Evolutionary conservation across 2,113 vertebrate genomes (phyloP).

Genomic region (Catharus fuscescens): DNA sequence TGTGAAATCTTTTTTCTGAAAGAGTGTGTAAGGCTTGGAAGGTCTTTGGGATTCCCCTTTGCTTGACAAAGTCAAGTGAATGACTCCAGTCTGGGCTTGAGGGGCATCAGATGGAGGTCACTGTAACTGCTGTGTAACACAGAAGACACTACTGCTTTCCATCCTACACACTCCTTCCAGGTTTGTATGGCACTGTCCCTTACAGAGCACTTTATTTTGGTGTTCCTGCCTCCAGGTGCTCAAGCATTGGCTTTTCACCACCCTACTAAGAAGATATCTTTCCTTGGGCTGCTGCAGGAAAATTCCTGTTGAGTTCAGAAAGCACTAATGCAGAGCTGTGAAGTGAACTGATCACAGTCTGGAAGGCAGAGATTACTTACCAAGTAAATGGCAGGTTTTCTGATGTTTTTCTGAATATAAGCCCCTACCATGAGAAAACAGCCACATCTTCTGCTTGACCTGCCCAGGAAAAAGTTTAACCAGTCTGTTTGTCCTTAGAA

Average conservation of each 20-base stretch:
- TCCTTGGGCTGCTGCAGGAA: background rate
- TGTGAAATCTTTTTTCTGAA: background rate
- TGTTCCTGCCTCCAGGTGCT: background rate
- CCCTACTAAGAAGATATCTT: background rate
- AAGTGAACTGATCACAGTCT: background rate
- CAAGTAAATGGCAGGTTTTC: background rate
- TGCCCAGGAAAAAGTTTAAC: background rate
- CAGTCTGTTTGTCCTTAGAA: background rate
- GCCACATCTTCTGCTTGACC: background rate
- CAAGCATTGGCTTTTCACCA: background rate
- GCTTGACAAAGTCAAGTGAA: background rate
- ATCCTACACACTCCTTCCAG: background rate
- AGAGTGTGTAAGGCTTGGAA: fast-evolving
- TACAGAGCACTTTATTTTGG: background rate
- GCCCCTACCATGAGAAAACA: background rate
- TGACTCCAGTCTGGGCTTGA: background rate
- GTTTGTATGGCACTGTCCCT: background rate
- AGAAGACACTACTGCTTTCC: background rate
- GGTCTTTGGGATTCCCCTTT: background rate
- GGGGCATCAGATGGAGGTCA: background rate
- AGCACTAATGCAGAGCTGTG: background rate
- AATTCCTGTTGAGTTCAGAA: background rate
- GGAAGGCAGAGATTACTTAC: background rate
- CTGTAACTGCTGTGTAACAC: background rate
- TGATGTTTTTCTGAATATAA: background rate